Percentiles rank a stretch among this genome's conserved stretches.
phyloP scores from a whole-genome alignment of 2,113 vertebrate genomes.

The Brachyhypopomus gauderio region DNA sequence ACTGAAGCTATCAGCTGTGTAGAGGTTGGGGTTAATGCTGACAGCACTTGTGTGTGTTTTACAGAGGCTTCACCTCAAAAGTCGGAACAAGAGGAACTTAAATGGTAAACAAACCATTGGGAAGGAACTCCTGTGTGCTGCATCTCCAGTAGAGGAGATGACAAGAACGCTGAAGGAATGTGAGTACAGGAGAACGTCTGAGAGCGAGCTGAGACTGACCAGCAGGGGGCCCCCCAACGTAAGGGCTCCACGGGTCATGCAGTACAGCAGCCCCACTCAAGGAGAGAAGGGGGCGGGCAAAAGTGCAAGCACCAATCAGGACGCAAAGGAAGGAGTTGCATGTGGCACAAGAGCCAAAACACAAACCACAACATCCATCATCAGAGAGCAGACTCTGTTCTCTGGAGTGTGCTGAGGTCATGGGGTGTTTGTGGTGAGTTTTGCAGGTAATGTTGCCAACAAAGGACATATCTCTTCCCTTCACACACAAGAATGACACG shows the following conservation, averaged over 20 bases:
- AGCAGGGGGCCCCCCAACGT: not conserved
- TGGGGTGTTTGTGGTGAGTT: too few relatives aligned
- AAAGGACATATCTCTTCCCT: too few relatives aligned
- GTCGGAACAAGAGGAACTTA: conserved; percentile 70
- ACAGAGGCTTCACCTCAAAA: conserved; percentile 74
- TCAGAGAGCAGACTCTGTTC: conserved; percentile 61
- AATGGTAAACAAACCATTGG: conserved; percentile 56
- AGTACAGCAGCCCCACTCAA: not conserved
- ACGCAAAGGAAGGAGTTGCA: not conserved
- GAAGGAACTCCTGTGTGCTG: conserved; percentile 2
- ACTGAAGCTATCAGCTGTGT: too few relatives aligned
- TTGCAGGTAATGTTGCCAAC: too few relatives aligned
- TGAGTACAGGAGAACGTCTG: conserved; percentile 50
- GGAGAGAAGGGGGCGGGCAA: conserved; percentile 41
- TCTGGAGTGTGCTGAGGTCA: conserved; percentile 72
- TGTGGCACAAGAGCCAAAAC: conserved; percentile 56
- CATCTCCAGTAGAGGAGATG: conserved; percentile 61
- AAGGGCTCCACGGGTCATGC: not conserved
- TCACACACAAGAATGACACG: not conserved
- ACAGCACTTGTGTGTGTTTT: conserved; percentile 58
- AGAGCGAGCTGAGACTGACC: conserved; percentile 23
- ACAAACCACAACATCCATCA: conserved; percentile 23
- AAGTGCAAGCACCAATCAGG: conserved; percentile 43
- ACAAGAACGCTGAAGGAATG: conserved; percentile 55
- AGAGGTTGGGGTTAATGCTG: conserved; percentile 11